phyloP scores from a whole-genome alignment of 2,113 vertebrate species.

The Mionectes macconnelli region DNA sequence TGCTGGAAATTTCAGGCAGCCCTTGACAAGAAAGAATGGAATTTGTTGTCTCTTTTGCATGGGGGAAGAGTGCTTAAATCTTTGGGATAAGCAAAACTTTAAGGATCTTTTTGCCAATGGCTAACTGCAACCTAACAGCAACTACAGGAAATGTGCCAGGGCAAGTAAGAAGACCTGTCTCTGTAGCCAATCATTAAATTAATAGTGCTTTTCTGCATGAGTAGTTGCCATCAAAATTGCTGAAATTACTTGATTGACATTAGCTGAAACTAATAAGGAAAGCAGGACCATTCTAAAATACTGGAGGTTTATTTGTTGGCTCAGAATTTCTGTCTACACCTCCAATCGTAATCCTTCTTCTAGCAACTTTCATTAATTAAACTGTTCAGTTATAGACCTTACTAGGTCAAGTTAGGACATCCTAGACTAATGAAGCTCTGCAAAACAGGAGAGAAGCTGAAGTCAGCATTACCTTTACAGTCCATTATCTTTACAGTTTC shows the following conservation, averaged over 20 bases:
- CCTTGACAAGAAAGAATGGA: not conserved
- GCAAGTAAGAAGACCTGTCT: not conserved
- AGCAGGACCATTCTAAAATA: not conserved
- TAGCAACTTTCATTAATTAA: not conserved
- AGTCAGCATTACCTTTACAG: not conserved
- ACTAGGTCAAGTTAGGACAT: not conserved
- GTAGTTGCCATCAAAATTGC: not conserved
- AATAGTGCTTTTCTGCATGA: not conserved
- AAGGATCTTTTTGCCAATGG: not conserved
- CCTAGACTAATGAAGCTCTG: not conserved
- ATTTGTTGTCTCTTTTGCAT: not conserved
- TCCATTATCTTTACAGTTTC: slow-evolving; percentile 4
- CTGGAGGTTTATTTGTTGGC: not conserved
- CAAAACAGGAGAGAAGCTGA: not conserved
- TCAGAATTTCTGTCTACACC: not conserved
- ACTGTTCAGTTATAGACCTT: not conserved
- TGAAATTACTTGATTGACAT: not conserved
- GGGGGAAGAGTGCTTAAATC: not conserved
- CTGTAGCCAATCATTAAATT: not conserved
- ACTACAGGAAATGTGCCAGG: not conserved
- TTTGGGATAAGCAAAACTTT: not conserved
- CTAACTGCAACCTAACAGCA: not conserved
- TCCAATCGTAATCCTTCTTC: not conserved
- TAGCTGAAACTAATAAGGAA: not conserved
- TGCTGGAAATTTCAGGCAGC: not conserved